Conservation (phyloP, 2,888 invertebrate species). For the Dynastes grantii region DNA sequence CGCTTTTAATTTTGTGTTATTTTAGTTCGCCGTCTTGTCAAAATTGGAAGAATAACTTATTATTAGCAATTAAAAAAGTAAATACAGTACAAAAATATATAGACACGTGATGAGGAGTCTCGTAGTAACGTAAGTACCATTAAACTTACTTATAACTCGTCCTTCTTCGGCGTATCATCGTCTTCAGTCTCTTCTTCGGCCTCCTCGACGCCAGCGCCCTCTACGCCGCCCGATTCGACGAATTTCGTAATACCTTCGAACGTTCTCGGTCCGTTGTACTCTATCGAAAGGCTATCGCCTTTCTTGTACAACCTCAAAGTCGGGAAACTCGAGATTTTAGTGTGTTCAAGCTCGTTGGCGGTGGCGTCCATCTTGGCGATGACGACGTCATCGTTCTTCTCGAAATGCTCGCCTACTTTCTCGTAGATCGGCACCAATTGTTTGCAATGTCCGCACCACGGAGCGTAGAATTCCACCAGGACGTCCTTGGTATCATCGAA, state of each 20-base stretch:
- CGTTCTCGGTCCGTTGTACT: conserved; percentile 96
- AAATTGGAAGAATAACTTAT: conserved; percentile 47
- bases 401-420: conserved; percentile 87
- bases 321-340: conserved; percentile 95
- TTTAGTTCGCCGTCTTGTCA: background rate
- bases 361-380: conserved; percentile 99
- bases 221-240: conserved; percentile 91
- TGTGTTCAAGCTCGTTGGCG: conserved; percentile 96
- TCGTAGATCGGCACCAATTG: conserved; percentile 98
- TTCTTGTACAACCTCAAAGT: conserved; percentile 96
- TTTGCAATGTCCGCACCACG: conserved; percentile 99
- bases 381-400: conserved; percentile 85
- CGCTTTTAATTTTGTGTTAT: background rate
- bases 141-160: conserved; percentile 80
- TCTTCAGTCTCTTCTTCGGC: conserved; percentile 79
- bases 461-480: conserved; percentile 99
- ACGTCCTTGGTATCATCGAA: conserved; percentile 91
- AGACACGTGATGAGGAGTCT: conserved; percentile 43
- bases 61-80: conserved; percentile 50
- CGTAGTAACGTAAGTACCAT: conserved; percentile 48
- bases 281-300: conserved; percentile 89
- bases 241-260: conserved; percentile 94
- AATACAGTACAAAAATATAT: conserved; percentile 52
- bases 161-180: conserved; percentile 81
- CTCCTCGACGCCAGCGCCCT: conserved; percentile 80